phyloP scores from a whole-genome alignment of 2,113 vertebrate species.

The Struthio camelus region DNA sequence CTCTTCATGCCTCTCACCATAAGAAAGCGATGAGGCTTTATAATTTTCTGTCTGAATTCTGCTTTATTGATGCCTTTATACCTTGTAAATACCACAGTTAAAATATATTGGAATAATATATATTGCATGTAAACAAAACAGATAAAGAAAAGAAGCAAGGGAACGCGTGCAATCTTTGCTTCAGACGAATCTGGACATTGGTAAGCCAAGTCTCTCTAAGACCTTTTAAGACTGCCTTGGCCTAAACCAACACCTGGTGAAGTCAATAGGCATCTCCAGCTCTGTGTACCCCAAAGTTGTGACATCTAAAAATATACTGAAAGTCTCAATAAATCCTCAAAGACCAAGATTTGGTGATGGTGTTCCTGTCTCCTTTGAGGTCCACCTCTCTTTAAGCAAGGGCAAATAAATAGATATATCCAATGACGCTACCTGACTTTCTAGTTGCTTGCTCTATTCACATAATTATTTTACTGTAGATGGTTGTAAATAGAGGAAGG shows the following conservation, averaged over 20 bases:
- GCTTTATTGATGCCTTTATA: background rate
- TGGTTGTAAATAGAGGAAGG: conserved; percentile 45
- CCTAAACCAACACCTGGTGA: background rate
- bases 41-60: background rate
- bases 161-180: background rate
- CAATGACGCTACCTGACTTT: conserved; percentile 21
- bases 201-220: background rate
- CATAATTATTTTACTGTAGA: conserved; percentile 44
- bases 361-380: background rate
- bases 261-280: background rate
- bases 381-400: background rate
- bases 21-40: background rate
- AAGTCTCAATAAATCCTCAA: background rate
- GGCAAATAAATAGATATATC: background rate
- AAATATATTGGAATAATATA: background rate
- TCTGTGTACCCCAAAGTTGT: background rate
- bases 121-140: background rate
- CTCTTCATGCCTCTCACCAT: background rate
- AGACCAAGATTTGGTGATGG: background rate
- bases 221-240: background rate
- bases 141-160: background rate
- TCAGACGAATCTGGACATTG: background rate
- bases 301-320: background rate
- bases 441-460: conserved; percentile 21
- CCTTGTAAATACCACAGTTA: background rate